Base-by-base conservation (phyloP, 2,113 vertebrate genomes). In the Sinocyclocheilus anshuiensis region DNA sequence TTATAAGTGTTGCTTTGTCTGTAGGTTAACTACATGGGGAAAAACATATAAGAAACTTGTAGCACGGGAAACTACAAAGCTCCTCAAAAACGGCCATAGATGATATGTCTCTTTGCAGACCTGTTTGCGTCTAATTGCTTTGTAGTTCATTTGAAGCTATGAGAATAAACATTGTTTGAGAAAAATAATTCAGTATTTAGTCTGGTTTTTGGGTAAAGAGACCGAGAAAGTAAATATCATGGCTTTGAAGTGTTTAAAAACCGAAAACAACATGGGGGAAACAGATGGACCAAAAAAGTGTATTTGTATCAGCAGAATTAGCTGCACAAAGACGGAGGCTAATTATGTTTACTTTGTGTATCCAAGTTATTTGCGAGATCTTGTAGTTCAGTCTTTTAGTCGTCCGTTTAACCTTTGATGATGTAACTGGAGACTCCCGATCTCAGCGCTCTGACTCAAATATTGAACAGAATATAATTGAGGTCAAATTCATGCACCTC, bases 51-150 rank as follows among this genome's bases (percentile, higher is more conserved):
- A 33, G 50, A 29, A 77, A 26, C 76, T 53, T 10, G 22, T n/a
- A 3, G 3, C 57, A 61, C 4, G 16, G 48, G 15, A 77, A 77
- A 29, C 48, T 77, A 55, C 76, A 33, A 18, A 39, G 69, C 33
- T 72, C 20, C 33, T 22, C 33, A 72, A 42, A 42, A 20, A 71
- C 29, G 0, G 29, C 67, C 29, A 36, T 18, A 33, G 16, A 77
- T 33, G 7, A n/a, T 39, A 57, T 39, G 22, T 55, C 53, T 36
- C 13, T 77, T 77, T 55, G 48, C 13, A 77, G 48, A 48, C 42
- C n/a, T 63, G 83, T 48, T 77, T 33, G 83, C 33, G 4, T 53
- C 20, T 77, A 67, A 67, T 67, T 65, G 50, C 83, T 77, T 75
- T 33, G 42, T 24, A 65, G 29, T 77, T 39, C 22, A 33, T 22